phyloP scores from a whole-genome alignment of 1,140 invertebrate genomes.

The Pogonomyrmex californicus region DNA sequence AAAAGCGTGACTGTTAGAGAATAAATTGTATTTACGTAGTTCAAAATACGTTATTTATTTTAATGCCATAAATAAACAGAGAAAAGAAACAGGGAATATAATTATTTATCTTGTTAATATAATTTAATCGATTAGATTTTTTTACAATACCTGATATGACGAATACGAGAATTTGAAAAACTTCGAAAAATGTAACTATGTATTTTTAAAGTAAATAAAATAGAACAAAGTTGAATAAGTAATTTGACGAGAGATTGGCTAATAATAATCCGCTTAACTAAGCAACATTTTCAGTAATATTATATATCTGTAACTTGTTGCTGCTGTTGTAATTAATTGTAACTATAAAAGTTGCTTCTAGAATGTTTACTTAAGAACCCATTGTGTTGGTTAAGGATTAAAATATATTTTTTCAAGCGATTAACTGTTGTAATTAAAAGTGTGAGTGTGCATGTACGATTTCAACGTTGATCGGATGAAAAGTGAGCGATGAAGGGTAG shows the following conservation, averaged over 20 bases:
- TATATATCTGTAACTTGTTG: neutral
- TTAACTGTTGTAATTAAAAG: constrained; percentile 40
- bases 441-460: constrained; percentile 13
- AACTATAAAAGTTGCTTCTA: neutral
- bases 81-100: neutral
- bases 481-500: neutral
- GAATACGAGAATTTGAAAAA: neutral
- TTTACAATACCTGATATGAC: neutral
- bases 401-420: constrained; percentile 50
- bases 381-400: constrained; percentile 49
- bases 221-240: neutral
- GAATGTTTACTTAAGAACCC: constrained; percentile 17
- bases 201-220: constrained; percentile 29
- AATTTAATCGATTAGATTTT: constrained; percentile 25
- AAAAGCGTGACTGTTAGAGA: neutral
- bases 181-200: neutral
- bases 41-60: neutral
- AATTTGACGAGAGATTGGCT: neutral
- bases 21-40: constrained; percentile 6
- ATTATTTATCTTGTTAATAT: neutral
- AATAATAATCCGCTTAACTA: neutral
- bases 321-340: neutral
- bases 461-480: constrained; percentile 1
- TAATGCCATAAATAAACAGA: neutral
- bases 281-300: constrained; percentile 13